A percentile compares a stretch with the other conserved stretches of the same genome.
Evolutionary conservation across 2,888 invertebrate species (phyloP).

Genomic region (Keiferia lycopersicella): DNA sequence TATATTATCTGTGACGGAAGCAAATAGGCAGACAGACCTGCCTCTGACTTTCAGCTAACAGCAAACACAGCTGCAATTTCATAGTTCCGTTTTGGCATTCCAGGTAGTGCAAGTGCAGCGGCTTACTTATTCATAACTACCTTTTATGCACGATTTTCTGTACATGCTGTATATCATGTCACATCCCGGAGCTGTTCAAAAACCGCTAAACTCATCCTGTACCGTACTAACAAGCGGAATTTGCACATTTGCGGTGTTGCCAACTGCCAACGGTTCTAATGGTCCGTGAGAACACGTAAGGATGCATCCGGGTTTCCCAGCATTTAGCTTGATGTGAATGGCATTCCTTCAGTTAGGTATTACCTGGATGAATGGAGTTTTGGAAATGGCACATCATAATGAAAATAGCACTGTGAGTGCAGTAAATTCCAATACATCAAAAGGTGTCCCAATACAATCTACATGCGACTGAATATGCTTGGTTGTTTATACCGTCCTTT

Average conservation of each 20-base stretch:
- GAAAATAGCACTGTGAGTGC: too few species aligned
- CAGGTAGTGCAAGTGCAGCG: too few species aligned
- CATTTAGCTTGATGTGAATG: not conserved
- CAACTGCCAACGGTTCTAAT: not conserved
- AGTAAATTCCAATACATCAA: too few species aligned
- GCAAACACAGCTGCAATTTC: too few species aligned
- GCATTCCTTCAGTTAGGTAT: not conserved
- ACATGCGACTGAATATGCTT: too few species aligned
- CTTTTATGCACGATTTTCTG: not conserved
- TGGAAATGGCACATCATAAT: not conserved
- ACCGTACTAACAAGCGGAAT: conserved; percentile 1
- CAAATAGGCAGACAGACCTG: too few species aligned
- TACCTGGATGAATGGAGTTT: not conserved
- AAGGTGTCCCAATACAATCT: too few species aligned
- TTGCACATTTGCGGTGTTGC: conserved; percentile 1
- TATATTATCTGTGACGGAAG: too few species aligned
- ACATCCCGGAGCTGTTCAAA: not conserved
- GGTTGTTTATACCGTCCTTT: too few species aligned
- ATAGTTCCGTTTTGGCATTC: too few species aligned
- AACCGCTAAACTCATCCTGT: conserved; percentile 12
- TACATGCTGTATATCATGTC: not conserved
- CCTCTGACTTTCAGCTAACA: too few species aligned
- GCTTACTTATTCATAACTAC: too few species aligned
- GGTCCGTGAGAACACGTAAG: not conserved
- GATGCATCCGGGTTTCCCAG: conserved; percentile 5